Evolutionary conservation across 2,888 invertebrate genomes (phyloP).

Genomic region (Hypolimnas misippus): DNA sequence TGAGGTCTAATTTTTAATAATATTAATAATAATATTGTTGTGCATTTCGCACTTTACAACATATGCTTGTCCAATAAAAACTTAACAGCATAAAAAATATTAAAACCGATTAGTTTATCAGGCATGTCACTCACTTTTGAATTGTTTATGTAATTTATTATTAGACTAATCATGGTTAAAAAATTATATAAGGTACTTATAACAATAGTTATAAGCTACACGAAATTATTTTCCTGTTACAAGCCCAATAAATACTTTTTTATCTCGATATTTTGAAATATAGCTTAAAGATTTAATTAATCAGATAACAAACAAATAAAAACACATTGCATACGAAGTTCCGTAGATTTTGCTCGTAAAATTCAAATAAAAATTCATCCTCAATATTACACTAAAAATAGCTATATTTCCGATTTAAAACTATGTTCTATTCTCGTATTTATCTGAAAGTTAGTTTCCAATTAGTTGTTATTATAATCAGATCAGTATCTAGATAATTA

Average conservation of each 20-base stretch:
- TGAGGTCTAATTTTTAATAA: too few species aligned
- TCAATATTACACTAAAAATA: neutral
- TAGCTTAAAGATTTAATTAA: too few species aligned
- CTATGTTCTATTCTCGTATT: neutral
- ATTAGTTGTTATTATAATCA: neutral
- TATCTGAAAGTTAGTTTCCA: neutral
- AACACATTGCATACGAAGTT: neutral
- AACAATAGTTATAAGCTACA: too few species aligned
- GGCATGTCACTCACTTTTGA: too few species aligned
- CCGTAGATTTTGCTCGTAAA: neutral
- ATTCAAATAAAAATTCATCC: neutral
- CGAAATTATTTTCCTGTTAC: neutral
- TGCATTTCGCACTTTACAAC: too few species aligned
- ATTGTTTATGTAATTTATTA: too few species aligned
- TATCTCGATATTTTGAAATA: neutral
- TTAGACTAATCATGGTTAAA: too few species aligned
- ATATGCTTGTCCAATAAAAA: too few species aligned
- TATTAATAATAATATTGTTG: too few species aligned
- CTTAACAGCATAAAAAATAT: too few species aligned
- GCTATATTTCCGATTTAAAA: neutral
- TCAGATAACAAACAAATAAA: neutral
- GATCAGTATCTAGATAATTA: conserved; percentile 1
- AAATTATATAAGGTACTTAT: too few species aligned
- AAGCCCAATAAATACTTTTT: neutral
- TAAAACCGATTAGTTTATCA: too few species aligned